Percentiles rank a stretch among this genome's conserved stretches.
These are phyloP conservation scores for Drosophila varians DNA, from an alignment of 1,140 invertebrate genomes.

Conservation along the genomic window DNA sequence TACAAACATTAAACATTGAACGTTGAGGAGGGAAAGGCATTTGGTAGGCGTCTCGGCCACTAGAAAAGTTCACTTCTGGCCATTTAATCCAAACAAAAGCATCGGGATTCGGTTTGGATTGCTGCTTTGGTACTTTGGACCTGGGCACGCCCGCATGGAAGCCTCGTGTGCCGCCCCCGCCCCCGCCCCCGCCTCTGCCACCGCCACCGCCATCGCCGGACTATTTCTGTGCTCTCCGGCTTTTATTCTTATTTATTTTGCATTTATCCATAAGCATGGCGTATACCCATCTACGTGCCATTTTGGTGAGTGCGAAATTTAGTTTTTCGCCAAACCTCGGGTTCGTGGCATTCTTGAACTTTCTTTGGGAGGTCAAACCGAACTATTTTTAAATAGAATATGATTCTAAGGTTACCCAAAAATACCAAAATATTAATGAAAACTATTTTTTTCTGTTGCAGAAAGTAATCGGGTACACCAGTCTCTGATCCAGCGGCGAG, in stretches of 20 bases:
- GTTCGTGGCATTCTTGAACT: constrained; percentile 22
- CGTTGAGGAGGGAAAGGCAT: constrained; percentile 17
- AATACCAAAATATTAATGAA: background rate
- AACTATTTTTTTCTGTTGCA: constrained; percentile 15
- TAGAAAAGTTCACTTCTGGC: constrained; percentile 41
- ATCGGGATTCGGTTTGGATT: constrained; percentile 7
- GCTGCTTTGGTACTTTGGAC: constrained; percentile 25
- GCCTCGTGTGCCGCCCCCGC: constrained; percentile 1
- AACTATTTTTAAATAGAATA: background rate
- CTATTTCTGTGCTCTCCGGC: constrained; percentile 10
- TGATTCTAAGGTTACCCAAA: background rate
- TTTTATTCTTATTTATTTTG: constrained; percentile 25
- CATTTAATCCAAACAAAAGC: constrained; percentile 56
- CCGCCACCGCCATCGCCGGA: background rate
- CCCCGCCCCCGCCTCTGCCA: too few species aligned
- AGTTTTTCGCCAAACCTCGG: background rate
- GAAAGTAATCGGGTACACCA: constrained; percentile 58
- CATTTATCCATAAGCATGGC: constrained; percentile 32
- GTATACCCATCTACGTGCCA: constrained; percentile 50
- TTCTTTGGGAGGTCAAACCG: background rate
- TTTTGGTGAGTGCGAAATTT: constrained; percentile 9
- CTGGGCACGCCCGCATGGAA: constrained; percentile 26
- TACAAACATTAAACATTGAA: constrained; percentile 57
- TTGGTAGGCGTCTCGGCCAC: background rate
- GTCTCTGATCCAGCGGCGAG: constrained; percentile 10